Conservation (phyloP, 2,888 invertebrate species). For the Choristoneura rosaceana region DNA sequence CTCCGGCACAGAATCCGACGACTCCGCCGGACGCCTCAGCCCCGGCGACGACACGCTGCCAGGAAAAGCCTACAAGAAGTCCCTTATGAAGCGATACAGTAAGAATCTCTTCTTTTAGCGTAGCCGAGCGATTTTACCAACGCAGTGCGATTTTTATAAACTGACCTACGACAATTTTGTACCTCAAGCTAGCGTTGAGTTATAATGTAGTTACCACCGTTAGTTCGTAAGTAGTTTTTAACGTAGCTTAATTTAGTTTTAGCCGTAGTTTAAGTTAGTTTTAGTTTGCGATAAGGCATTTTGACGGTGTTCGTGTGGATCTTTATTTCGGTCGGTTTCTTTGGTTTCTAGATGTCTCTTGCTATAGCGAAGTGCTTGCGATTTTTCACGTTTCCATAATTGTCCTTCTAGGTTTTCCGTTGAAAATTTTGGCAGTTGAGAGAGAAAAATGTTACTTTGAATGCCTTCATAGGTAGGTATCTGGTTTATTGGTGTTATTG, state of each 20-base stretch:
- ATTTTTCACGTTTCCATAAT: not conserved
- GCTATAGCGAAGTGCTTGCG: constrained; percentile 25
- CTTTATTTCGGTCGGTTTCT: not conserved
- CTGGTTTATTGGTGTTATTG: not conserved
- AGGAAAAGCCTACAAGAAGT: constrained; percentile 94
- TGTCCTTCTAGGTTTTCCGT: constrained; percentile 17
- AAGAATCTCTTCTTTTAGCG: constrained; percentile 83
- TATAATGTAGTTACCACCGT: not conserved
- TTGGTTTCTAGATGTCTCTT: constrained; percentile 27
- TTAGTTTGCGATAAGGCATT: constrained; percentile 15
- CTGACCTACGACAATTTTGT: constrained; percentile 26
- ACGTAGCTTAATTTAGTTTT: constrained; percentile 13
- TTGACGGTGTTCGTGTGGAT: constrained; percentile 6
- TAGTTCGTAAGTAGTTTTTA: constrained; percentile 22
- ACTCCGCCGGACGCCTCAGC: constrained; percentile 89
- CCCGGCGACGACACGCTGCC: constrained; percentile 83
- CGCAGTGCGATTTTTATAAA: not conserved
- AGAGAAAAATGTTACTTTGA: not conserved
- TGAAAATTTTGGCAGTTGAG: not conserved
- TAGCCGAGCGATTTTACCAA: constrained; percentile 17
- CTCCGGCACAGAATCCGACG: constrained; percentile 93
- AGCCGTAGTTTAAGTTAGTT: constrained; percentile 20
- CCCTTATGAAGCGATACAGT: constrained; percentile 97
- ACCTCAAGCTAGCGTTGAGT: constrained; percentile 11
- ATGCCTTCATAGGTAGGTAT: not conserved